Evolutionary conservation across 2,888 invertebrate species (phyloP).

Genomic region (Laspeyria flexula): DNA sequence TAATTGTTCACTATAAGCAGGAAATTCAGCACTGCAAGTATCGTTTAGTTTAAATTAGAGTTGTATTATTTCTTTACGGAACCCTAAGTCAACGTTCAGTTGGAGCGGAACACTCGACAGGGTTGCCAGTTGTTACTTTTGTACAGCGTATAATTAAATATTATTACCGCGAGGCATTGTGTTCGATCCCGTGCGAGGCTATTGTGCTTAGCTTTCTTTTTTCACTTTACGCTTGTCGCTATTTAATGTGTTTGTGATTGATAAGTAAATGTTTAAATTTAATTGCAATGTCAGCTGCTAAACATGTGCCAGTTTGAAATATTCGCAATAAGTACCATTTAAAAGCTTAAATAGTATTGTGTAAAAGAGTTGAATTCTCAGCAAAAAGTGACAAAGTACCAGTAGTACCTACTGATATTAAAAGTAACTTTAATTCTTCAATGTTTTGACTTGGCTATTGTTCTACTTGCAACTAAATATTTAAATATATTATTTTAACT

Average conservation of each 20-base stretch:
- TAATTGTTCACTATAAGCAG: too few species aligned
- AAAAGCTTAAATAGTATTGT: too few species aligned
- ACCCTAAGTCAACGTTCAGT: conserved; percentile 29
- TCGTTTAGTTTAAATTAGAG: too few species aligned
- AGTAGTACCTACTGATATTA: too few species aligned
- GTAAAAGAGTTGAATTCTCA: too few species aligned
- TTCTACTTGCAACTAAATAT: too few species aligned
- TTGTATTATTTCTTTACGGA: conserved; percentile 1
- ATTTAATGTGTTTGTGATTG: conserved; percentile 41
- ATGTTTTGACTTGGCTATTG: too few species aligned
- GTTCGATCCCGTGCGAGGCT: conserved; percentile 39
- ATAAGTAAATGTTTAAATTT: conserved; percentile 11
- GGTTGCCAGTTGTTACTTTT: conserved; percentile 49
- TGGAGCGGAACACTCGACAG: conserved; percentile 42
- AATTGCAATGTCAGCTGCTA: neutral
- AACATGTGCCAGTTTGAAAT: neutral
- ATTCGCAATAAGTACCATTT: neutral
- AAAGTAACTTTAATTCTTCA: too few species aligned
- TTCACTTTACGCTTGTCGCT: conserved; percentile 41
- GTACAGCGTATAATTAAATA: conserved; percentile 54
- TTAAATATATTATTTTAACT: too few species aligned
- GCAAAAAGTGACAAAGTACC: too few species aligned
- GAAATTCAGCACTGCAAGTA: too few species aligned
- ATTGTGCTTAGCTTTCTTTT: conserved; percentile 44
- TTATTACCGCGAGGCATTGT: conserved; percentile 50